Percentiles rank a stretch among this genome's conserved stretches.
Evolutionary conservation across 2,797 vertebrate species (phyloP).

Genomic region (Falco rusticolus): DNA sequence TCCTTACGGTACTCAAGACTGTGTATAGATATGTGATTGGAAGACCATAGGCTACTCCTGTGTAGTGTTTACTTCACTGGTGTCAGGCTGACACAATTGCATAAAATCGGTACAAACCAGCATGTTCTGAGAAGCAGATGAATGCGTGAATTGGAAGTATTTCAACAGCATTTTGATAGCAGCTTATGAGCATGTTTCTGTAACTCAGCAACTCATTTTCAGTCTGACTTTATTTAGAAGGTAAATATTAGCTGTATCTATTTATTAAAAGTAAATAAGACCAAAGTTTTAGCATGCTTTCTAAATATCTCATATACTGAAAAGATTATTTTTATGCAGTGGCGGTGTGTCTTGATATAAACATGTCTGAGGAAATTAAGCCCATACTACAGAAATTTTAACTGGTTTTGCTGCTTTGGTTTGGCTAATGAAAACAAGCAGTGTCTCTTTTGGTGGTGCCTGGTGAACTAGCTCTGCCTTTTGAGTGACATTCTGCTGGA

Average conservation of each 20-base stretch:
- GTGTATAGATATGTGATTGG: not conserved
- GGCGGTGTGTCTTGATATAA: not conserved
- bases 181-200: slow-evolving; percentile 12
- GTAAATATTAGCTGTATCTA: not conserved
- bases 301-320: not conserved
- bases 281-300: not conserved
- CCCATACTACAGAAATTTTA: not conserved
- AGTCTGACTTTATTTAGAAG: slow-evolving; percentile 11
- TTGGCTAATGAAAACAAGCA: not conserved
- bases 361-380: fast-evolving
- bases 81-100: slow-evolving; percentile 44
- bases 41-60: slow-evolving; percentile 12
- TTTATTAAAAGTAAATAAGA: not conserved
- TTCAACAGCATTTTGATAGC: slow-evolving; percentile 35
- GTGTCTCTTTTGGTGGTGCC: not conserved
- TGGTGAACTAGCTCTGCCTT: not conserved
- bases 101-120: slow-evolving; percentile 9
- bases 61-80: slow-evolving; percentile 7
- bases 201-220: slow-evolving; percentile 40
- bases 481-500: not conserved
- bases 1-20: slow-evolving; percentile 52
- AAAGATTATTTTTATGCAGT: not conserved
- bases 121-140: slow-evolving; percentile 43
- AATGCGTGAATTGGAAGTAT: slow-evolving; percentile 38
- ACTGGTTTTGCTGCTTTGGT: not conserved